phyloP scores from a whole-genome alignment of 2,113 vertebrate species.

The Sander vitreus region DNA sequence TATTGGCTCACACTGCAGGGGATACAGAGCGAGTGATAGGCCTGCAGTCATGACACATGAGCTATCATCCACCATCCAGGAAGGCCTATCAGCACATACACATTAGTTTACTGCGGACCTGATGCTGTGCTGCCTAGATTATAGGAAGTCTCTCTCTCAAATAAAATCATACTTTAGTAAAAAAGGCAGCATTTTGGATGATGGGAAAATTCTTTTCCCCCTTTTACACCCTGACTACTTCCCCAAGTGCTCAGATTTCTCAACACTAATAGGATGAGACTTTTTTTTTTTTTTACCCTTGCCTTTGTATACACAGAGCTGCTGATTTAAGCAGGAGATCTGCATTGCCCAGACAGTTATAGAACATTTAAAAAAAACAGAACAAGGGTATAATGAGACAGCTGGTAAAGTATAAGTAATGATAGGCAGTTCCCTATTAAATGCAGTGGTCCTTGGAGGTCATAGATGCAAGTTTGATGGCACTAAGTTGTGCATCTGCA shows the following conservation, averaged over 20 bases:
- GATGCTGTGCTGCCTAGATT: constrained; percentile 68
- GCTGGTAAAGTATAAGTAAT: constrained; percentile 71
- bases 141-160: constrained; percentile 45
- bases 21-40: constrained; percentile 61
- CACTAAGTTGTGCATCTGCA: constrained; percentile 28
- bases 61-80: constrained; percentile 76
- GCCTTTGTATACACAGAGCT: constrained; percentile 61
- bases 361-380: constrained; percentile 57
- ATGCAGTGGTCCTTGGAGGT: constrained; percentile 62
- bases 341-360: constrained; percentile 64
- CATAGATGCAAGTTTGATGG: constrained; percentile 26
- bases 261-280: too few relatives aligned
- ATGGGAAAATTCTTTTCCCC: constrained; percentile 43
- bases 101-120: constrained; percentile 67
- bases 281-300: neutral
- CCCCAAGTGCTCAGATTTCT: constrained; percentile 48
- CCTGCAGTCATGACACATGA: constrained; percentile 73
- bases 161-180: constrained; percentile 42
- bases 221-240: constrained; percentile 41
- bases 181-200: constrained; percentile 33
- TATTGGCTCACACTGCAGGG: constrained; percentile 69
- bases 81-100: constrained; percentile 67
- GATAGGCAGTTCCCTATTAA: constrained; percentile 55
- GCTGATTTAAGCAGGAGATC: constrained; percentile 72
- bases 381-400: constrained; percentile 69